phyloP scores from a whole-genome alignment of 2,113 vertebrate species.

The Perognathus longimembris region DNA sequence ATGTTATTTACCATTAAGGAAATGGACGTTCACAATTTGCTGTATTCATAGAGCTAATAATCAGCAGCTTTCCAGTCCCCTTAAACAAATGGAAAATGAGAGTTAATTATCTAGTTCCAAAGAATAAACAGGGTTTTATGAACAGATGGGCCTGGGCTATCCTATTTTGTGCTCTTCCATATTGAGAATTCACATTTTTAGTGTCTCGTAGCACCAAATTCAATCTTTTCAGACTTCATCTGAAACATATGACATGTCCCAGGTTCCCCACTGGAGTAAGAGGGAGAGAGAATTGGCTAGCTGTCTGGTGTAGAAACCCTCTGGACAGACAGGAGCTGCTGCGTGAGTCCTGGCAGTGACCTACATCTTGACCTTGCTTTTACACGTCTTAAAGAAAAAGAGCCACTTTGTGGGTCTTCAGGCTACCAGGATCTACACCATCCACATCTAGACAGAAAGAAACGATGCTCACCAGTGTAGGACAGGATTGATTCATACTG shows the following conservation, averaged over 20 bases:
- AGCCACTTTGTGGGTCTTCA: background rate
- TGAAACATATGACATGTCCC: background rate
- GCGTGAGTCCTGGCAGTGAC: background rate
- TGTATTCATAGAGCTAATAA: background rate
- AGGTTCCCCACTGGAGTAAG: background rate
- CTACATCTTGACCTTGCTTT: background rate
- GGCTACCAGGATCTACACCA: background rate
- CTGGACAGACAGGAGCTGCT: background rate
- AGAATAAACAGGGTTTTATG: conserved; percentile 31
- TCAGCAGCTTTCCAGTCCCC: background rate
- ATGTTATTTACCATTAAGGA: background rate
- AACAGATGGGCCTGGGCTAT: background rate
- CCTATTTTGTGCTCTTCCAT: background rate
- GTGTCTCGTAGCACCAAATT: background rate
- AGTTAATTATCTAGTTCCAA: conserved; percentile 1
- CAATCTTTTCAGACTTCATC: background rate
- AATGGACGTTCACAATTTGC: background rate
- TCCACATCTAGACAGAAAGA: background rate
- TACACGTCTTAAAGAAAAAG: background rate
- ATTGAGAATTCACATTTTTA: background rate
- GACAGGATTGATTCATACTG: background rate
- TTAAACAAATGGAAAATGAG: background rate
- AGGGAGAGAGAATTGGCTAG: background rate
- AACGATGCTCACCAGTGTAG: background rate
- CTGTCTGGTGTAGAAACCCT: background rate